These are phyloP conservation scores for Tinamus major DNA, from an alignment of 2,797 vertebrate genomes.

Conservation along the genomic window DNA sequence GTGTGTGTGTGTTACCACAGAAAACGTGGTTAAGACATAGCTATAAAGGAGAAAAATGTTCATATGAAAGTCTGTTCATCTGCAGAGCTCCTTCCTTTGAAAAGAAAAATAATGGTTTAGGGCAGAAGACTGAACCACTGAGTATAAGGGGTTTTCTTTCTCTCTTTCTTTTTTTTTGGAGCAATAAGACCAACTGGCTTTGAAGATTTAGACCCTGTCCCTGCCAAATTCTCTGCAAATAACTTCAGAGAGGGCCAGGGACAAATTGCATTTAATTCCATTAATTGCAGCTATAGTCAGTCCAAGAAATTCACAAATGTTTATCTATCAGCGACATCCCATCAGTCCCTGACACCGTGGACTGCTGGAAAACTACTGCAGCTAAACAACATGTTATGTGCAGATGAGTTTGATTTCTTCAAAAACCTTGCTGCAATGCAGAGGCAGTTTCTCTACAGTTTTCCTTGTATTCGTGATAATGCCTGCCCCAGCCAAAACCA, in stretches of 20 bases:
- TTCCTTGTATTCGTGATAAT: neutral
- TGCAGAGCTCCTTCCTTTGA: conserved; percentile 33
- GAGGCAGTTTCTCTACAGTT: conserved; percentile 32
- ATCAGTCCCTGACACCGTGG: conserved; percentile 5
- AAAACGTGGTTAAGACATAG: conserved; percentile 6
- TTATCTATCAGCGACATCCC: conserved; percentile 48
- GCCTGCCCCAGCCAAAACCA: neutral
- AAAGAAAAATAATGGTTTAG: conserved; percentile 40
- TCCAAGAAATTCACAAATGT: conserved; percentile 1
- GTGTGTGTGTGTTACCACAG: neutral
- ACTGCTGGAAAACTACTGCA: conserved; percentile 51
- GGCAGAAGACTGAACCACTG: neutral
- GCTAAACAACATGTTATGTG: conserved; percentile 49
- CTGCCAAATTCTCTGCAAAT: conserved; percentile 16
- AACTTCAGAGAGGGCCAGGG: conserved; percentile 20
- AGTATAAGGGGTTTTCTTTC: neutral
- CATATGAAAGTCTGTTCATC: neutral
- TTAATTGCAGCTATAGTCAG: conserved; percentile 45
- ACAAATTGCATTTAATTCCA: conserved; percentile 24
- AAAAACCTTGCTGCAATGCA: conserved; percentile 66
- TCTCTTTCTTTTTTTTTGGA: neutral
- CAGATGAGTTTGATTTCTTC: conserved; percentile 53
- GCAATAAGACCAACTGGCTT: conserved; percentile 18
- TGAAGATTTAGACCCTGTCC: conserved; percentile 40
- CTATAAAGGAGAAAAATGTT: neutral